phyloP scores from a whole-genome alignment of 2,113 vertebrate species.

The Apodemus sylvaticus region DNA sequence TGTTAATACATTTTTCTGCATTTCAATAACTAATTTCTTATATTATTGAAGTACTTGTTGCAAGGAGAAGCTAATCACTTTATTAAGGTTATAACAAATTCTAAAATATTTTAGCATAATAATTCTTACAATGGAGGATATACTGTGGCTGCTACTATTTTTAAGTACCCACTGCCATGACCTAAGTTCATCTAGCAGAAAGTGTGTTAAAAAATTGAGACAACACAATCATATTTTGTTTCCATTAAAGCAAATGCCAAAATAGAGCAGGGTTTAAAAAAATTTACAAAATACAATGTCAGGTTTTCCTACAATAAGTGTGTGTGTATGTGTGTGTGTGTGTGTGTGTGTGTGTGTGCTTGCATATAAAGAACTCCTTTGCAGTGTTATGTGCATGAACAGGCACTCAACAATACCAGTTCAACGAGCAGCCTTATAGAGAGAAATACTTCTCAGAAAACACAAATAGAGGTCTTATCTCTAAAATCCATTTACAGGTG shows the following conservation, averaged over 20 bases:
- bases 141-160: not conserved
- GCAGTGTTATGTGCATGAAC: too few species aligned
- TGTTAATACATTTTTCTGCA: slow-evolving; percentile 60
- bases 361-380: not conserved
- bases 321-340: not conserved
- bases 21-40: slow-evolving; percentile 45
- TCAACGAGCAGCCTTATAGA: not conserved
- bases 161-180: not conserved
- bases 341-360: not conserved
- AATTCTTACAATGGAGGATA: not conserved
- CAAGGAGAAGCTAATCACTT: not conserved
- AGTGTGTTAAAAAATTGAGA: not conserved
- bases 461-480: not conserved
- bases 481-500: not conserved
- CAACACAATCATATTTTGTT: not conserved
- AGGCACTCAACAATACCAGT: not conserved
- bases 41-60: slow-evolving; percentile 43
- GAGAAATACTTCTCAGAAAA: not conserved
- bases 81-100: not conserved
- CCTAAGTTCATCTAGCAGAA: not conserved
- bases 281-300: not conserved
- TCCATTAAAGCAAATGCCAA: not conserved
- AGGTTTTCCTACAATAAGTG: not conserved
- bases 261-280: not conserved
- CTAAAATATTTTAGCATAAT: slow-evolving; percentile 39